phyloP scores from a whole-genome alignment of 1,140 invertebrate genomes.

The Drosophila asahinai region DNA sequence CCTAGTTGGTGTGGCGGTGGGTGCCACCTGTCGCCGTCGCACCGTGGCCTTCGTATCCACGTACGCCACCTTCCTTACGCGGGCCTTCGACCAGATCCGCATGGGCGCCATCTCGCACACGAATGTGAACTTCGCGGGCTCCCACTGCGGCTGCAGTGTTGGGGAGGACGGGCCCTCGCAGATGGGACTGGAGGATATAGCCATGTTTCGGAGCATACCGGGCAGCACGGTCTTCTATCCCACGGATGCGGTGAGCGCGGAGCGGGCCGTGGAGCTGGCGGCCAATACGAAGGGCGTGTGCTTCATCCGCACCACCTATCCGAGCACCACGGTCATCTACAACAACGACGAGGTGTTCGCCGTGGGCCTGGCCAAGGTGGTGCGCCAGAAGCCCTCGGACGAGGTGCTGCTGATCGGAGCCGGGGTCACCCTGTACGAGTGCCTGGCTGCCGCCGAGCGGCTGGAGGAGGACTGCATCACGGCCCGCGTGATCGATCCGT shows the following conservation, averaged over 20 bases:
- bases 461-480: slow-evolving; percentile 90
- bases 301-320: slow-evolving; percentile 97
- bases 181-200: slow-evolving; percentile 99
- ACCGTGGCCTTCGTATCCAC: slow-evolving; percentile 97
- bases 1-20: slow-evolving; percentile 97
- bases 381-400: slow-evolving; percentile 91
- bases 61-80: slow-evolving; percentile 98
- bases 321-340: slow-evolving; percentile 95
- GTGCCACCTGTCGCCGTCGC: slow-evolving; percentile 94
- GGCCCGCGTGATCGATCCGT: slow-evolving; percentile 95
- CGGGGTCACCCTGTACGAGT: slow-evolving; percentile 97
- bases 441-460: slow-evolving; percentile 92
- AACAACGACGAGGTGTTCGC: slow-evolving; percentile 93
- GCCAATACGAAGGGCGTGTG: slow-evolving; percentile 98
- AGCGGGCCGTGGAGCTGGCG: slow-evolving; percentile 97
- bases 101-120: slow-evolving; percentile 99
- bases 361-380: slow-evolving; percentile 92
- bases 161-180: slow-evolving; percentile 99
- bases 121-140: slow-evolving; percentile 97
- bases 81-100: slow-evolving; percentile 98
- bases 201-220: slow-evolving; percentile 97
- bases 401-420: slow-evolving; percentile 95
- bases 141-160: slow-evolving; percentile 98
- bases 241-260: slow-evolving; percentile 96
- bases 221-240: slow-evolving; percentile 98